phyloP scores from a whole-genome alignment of 2,888 invertebrate species.

The Pseudeuparius sepicola region DNA sequence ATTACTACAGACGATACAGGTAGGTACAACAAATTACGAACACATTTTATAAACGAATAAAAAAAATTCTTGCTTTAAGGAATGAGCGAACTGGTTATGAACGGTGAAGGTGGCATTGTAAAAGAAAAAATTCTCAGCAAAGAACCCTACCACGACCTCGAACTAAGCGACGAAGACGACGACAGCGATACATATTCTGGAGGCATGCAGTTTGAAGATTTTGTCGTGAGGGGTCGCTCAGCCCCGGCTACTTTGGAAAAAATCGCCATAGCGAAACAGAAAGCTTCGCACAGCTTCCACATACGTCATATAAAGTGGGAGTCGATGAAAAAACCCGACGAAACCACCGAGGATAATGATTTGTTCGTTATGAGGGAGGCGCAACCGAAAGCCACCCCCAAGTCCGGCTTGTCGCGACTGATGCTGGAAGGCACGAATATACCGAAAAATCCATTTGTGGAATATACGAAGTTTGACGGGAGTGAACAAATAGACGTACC shows the following conservation, averaged over 20 bases:
- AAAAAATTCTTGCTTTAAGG: slow-evolving; percentile 40
- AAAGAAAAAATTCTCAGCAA: slow-evolving; percentile 36
- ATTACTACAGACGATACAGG: slow-evolving; percentile 89
- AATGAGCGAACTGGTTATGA: slow-evolving; percentile 87
- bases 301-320: slow-evolving; percentile 69
- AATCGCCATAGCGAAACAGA: neutral
- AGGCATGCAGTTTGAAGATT: too few relatives aligned
- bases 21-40: slow-evolving; percentile 24
- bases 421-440: slow-evolving; percentile 65
- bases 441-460: slow-evolving; percentile 78
- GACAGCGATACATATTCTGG: too few relatives aligned
- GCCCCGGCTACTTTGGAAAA: slow-evolving; percentile 68
- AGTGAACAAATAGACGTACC: slow-evolving; percentile 69
- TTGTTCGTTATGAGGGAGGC: slow-evolving; percentile 45
- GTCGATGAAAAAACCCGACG: slow-evolving; percentile 40
- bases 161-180: slow-evolving; percentile 69
- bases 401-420: slow-evolving; percentile 64
- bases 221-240: slow-evolving; percentile 49
- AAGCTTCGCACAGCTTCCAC: slow-evolving; percentile 57
- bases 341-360: too few relatives aligned
- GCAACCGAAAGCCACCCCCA: slow-evolving; percentile 24
- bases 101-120: slow-evolving; percentile 62
- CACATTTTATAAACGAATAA: neutral
- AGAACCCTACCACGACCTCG: slow-evolving; percentile 65
- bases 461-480: slow-evolving; percentile 79